Evolutionary conservation across 2,797 vertebrate genomes (phyloP).

Genomic region (Cynopterus sphinx): DNA sequence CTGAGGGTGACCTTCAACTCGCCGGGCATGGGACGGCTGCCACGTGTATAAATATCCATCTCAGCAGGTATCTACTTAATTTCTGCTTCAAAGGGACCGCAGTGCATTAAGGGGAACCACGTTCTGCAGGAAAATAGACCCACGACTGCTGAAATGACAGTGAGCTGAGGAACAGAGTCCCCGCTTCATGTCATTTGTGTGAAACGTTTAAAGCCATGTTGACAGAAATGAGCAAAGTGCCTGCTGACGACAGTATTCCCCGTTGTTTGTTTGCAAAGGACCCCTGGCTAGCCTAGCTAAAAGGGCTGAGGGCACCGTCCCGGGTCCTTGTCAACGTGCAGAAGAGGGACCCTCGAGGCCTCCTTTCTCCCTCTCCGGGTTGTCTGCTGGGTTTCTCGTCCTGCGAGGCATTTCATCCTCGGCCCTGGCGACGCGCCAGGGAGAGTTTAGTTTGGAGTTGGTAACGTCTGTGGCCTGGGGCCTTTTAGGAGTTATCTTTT

Average conservation of each 20-base stretch:
- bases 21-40: background rate
- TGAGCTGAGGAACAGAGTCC: background rate
- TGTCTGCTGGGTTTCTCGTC: background rate
- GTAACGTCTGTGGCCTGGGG: background rate
- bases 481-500: background rate
- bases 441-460: background rate
- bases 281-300: background rate
- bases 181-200: background rate
- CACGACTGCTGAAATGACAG: background rate
- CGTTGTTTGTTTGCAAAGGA: background rate
- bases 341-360: background rate
- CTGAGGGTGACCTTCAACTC: background rate
- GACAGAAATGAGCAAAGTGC: background rate
- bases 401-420: background rate
- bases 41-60: background rate
- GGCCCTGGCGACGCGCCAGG: background rate
- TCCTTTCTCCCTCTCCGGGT: background rate
- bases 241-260: background rate
- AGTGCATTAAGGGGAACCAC: background rate
- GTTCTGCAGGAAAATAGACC: background rate
- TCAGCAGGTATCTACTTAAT: background rate
- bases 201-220: constrained; percentile 17
- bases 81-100: background rate
- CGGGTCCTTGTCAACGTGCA: background rate
- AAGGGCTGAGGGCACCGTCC: background rate